Evolutionary conservation across 2,113 vertebrate species (phyloP).

Genomic region (Donacobius atricapilla): DNA sequence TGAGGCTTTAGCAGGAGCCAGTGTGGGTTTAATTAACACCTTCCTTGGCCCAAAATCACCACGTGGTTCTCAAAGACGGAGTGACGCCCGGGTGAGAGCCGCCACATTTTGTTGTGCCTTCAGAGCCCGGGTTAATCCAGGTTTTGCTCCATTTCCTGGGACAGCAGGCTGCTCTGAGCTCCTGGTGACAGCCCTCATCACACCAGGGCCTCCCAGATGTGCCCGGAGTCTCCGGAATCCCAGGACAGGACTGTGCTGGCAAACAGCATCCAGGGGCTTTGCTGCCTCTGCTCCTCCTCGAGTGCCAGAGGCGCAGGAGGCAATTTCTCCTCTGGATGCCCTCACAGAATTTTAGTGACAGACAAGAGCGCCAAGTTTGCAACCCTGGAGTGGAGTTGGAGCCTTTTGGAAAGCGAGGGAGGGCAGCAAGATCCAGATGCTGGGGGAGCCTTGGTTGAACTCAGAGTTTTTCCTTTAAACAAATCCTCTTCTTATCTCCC

Average conservation of each 20-base stretch:
- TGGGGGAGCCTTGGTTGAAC: neutral
- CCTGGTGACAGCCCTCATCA: neutral
- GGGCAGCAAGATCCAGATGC: neutral
- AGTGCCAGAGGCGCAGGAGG: neutral
- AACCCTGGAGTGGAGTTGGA: neutral
- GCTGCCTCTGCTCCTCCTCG: neutral
- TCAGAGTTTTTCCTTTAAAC: neutral
- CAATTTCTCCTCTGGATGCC: conserved; percentile 16
- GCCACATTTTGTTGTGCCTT: neutral
- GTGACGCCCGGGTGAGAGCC: neutral
- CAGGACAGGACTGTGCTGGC: neutral
- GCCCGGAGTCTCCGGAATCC: rapidly evolving
- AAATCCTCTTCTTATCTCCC: neutral
- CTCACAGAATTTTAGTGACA: neutral
- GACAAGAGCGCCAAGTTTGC: neutral
- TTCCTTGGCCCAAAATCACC: neutral
- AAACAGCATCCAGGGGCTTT: neutral
- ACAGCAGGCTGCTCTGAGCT: neutral
- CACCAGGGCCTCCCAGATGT: neutral
- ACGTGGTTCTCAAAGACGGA: neutral
- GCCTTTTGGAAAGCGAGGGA: neutral
- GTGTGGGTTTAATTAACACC: conserved; percentile 27
- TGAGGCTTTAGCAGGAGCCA: neutral
- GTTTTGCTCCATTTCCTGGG: neutral
- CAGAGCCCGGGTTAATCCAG: neutral